phyloP scores from a whole-genome alignment of 2,113 vertebrate genomes.

The Psophia crepitans region DNA sequence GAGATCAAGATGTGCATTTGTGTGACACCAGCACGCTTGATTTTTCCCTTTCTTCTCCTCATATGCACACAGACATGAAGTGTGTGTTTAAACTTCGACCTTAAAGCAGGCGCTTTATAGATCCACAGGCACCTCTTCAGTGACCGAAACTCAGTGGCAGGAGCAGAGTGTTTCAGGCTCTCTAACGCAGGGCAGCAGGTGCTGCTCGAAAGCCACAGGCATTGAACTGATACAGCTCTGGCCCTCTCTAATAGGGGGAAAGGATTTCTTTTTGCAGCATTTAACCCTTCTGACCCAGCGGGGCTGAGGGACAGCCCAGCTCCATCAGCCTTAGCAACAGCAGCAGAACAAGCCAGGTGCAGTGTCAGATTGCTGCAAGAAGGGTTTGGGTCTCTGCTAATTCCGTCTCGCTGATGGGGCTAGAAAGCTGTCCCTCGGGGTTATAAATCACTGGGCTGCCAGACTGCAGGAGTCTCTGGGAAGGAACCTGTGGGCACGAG shows the following conservation, averaged over 20 bases:
- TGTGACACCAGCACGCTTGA: neutral
- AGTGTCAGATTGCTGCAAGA: neutral
- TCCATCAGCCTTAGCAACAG: neutral
- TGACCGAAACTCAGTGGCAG: neutral
- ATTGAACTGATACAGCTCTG: neutral
- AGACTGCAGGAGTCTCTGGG: neutral
- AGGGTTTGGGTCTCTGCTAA: neutral
- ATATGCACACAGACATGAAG: neutral
- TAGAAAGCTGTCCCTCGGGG: neutral
- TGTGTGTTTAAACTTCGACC: neutral
- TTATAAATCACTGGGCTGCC: neutral
- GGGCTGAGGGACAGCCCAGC: neutral
- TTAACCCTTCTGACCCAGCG: constrained; percentile 22
- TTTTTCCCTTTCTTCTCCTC: neutral
- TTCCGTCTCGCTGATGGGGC: neutral
- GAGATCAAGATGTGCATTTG: neutral
- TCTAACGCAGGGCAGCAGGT: neutral
- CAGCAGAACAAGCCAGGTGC: neutral
- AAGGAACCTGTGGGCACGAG: neutral
- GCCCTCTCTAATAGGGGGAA: neutral
- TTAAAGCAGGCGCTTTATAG: neutral
- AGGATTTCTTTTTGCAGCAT: constrained; percentile 4
- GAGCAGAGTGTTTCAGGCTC: neutral
- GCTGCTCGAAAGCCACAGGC: neutral
- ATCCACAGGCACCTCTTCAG: neutral